Evolutionary conservation across 1,140 invertebrate species (phyloP).

Genomic region (Bursaphelenchus mucronatus): DNA sequence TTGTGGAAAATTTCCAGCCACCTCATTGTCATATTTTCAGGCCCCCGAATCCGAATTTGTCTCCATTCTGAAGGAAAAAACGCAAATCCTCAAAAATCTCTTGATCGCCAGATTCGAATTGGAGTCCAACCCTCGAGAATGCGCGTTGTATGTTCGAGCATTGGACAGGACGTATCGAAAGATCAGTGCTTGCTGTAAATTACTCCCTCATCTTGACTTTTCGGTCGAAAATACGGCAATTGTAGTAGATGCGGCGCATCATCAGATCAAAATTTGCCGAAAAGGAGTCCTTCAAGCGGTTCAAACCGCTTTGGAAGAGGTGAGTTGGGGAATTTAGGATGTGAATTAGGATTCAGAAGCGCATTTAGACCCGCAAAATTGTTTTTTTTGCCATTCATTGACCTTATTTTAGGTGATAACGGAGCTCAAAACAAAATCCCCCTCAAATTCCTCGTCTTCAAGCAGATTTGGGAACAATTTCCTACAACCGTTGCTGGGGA

Average conservation of each 20-base stretch:
- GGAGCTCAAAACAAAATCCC: background rate
- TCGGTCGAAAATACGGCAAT: conserved; percentile 23
- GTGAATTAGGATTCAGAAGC: conserved; percentile 8
- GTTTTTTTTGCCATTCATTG: conserved; percentile 6
- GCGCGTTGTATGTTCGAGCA: conserved; percentile 41
- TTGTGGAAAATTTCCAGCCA: background rate
- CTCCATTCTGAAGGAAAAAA: conserved; percentile 20
- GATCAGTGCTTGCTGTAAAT: conserved; percentile 35
- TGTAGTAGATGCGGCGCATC: conserved; percentile 22
- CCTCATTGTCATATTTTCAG: conserved; percentile 13
- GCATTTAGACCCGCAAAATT: no score
- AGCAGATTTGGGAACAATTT: no score
- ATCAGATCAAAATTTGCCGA: conserved; percentile 39
- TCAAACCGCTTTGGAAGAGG: conserved; percentile 17
- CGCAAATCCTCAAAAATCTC: conserved; percentile 32
- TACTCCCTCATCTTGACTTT: conserved; percentile 26
- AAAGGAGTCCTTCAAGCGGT: conserved; percentile 14
- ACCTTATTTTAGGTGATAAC: conserved; percentile 19
- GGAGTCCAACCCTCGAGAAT: conserved; percentile 32
- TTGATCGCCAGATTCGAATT: conserved; percentile 28
- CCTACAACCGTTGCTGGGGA: conserved; percentile 3
- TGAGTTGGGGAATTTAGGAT: background rate
- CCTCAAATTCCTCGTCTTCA: no score
- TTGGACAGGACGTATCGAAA: conserved; percentile 40
- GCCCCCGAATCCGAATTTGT: conserved; percentile 20